phyloP scores from a whole-genome alignment of 2,797 vertebrate genomes.

The Poecilia gillii region DNA sequence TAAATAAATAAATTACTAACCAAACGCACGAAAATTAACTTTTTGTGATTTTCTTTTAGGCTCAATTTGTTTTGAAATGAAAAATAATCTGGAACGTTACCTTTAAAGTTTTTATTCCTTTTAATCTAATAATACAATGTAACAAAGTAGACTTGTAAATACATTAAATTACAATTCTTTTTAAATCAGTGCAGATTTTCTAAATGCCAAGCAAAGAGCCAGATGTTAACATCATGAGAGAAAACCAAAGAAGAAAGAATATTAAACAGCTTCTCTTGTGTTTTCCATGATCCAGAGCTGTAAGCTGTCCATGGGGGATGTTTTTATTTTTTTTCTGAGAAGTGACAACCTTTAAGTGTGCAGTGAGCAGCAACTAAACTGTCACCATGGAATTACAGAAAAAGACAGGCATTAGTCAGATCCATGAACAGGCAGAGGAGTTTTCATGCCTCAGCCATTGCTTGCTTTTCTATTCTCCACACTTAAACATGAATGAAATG shows the following conservation, averaged over 20 bases:
- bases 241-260: conserved; percentile 37
- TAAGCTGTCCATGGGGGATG: conserved; percentile 66
- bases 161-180: no score
- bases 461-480: conserved; percentile 12
- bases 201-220: conserved; percentile 13
- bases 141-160: no score
- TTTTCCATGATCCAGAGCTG: conserved; percentile 55
- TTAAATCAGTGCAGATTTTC: conserved; percentile 30
- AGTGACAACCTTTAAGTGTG: conserved; percentile 68
- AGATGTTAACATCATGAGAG: conserved; percentile 44
- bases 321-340: conserved; percentile 50
- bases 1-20: no score
- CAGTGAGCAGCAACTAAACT: conserved; percentile 65
- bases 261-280: conserved; percentile 55
- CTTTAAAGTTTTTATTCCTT: not conserved
- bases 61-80: not conserved
- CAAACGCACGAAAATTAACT: not conserved
- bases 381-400: conserved; percentile 67
- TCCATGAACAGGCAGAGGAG: conserved; percentile 56
- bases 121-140: no score
- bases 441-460: conserved; percentile 22
- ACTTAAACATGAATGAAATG: conserved; percentile 16
- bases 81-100: not conserved
- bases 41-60: not conserved
- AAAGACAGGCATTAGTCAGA: conserved; percentile 62